A percentile compares a stretch with the other conserved stretches of the same genome.
These are phyloP conservation scores for Leptothorax acervorum DNA, from an alignment of 2,888 invertebrate species.

Conservation along the genomic window DNA sequence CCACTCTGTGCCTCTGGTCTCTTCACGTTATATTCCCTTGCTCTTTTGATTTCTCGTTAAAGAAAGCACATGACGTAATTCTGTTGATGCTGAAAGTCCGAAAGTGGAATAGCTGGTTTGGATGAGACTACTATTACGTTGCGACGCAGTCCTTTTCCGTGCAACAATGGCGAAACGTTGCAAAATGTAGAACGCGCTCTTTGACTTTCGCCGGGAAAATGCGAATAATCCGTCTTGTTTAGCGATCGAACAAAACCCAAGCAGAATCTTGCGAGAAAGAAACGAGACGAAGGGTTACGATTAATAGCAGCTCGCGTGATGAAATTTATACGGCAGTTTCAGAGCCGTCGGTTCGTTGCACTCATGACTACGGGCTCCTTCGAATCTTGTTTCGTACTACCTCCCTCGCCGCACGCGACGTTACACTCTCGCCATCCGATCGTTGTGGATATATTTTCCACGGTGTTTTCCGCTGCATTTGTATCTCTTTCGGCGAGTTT, in stretches of 20 bases:
- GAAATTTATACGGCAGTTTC: slow-evolving; percentile 23
- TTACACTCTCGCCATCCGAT: slow-evolving; percentile 30
- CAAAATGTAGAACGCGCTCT: neutral
- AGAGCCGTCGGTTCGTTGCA: slow-evolving; percentile 32
- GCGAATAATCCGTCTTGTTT: slow-evolving; percentile 4
- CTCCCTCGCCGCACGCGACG: slow-evolving; percentile 42
- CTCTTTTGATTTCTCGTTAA: slow-evolving; percentile 11
- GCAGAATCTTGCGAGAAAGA: slow-evolving; percentile 24
- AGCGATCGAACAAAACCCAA: slow-evolving; percentile 1
- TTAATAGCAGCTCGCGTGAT: slow-evolving; percentile 41
- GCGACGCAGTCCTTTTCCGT: neutral
- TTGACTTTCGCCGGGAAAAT: slow-evolving; percentile 2
- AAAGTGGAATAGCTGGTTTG: neutral
- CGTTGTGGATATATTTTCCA: slow-evolving; percentile 11
- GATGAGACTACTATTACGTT: neutral
- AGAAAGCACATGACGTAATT: slow-evolving; percentile 6
- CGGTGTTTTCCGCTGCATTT: slow-evolving; percentile 32
- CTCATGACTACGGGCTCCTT: slow-evolving; percentile 35
- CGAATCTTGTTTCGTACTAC: slow-evolving; percentile 47
- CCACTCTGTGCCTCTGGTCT: neutral
- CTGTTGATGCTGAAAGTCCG: neutral
- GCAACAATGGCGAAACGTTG: slow-evolving; percentile 9
- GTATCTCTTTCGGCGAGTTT: neutral
- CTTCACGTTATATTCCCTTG: neutral
- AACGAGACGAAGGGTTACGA: slow-evolving; percentile 19